phyloP scores from a whole-genome alignment of 1,140 invertebrate genomes.

The Drosophila repletoides region DNA sequence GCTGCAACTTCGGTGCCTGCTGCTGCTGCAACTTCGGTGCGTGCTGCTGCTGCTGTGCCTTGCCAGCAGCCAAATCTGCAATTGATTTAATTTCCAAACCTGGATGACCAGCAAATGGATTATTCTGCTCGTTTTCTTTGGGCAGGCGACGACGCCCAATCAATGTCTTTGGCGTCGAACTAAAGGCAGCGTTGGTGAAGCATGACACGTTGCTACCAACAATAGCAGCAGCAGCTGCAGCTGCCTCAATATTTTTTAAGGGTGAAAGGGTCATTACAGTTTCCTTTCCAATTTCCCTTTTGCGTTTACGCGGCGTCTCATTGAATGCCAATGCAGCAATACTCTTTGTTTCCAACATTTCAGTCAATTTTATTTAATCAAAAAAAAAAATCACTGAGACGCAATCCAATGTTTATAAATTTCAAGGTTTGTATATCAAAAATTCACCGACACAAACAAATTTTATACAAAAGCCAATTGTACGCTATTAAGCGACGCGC shows the following conservation, averaged over 20 bases:
- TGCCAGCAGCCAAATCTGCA: conserved; percentile 54
- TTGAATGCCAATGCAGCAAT: conserved; percentile 55
- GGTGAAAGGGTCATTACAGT: conserved; percentile 12
- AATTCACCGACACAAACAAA: not conserved
- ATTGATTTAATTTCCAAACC: conserved; percentile 78
- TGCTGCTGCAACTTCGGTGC: conserved; percentile 9
- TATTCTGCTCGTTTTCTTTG: conserved; percentile 43
- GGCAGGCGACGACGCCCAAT: conserved; percentile 51
- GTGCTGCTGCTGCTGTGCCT: not conserved
- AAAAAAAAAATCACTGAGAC: not conserved
- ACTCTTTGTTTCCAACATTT: conserved; percentile 66
- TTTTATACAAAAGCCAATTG: conserved; percentile 28
- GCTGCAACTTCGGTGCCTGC: no score
- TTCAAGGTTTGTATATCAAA: not conserved
- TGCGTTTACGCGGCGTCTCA: conserved; percentile 77
- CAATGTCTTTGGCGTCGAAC: conserved; percentile 73
- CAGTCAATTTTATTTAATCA: not conserved
- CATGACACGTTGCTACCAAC: conserved; percentile 42
- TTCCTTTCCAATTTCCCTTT: conserved; percentile 54
- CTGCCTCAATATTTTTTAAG: conserved; percentile 34
- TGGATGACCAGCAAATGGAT: conserved; percentile 45
- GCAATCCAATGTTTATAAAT: not conserved
- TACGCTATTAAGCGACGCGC: conserved; percentile 11
- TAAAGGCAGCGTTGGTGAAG: conserved; percentile 77
- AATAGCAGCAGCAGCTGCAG: conserved; percentile 32